These are phyloP conservation scores for Archilochus colubris DNA, from an alignment of 2,113 vertebrate genomes.

Conservation along the genomic window DNA sequence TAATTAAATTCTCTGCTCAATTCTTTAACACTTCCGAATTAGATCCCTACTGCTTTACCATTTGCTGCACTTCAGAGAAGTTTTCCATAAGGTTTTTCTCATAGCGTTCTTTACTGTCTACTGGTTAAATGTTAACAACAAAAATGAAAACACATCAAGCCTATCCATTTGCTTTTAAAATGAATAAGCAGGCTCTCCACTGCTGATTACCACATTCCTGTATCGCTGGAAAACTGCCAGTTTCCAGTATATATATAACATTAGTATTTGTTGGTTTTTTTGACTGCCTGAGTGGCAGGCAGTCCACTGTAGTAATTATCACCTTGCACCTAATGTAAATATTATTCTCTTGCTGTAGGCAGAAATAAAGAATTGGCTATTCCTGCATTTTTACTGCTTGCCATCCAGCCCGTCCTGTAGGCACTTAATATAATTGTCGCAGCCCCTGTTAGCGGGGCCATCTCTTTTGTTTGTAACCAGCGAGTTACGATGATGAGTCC, in stretches of 20 bases:
- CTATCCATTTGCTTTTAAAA: neutral
- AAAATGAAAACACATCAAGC: neutral
- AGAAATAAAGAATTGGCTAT: neutral
- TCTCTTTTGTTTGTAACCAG: neutral
- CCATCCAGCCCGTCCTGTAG: neutral
- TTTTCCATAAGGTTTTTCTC: neutral
- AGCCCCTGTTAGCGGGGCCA: neutral
- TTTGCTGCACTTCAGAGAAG: neutral
- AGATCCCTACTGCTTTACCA: neutral
- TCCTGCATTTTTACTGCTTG: neutral
- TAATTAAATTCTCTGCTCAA: neutral
- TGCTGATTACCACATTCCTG: conserved; percentile 33
- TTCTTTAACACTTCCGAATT: neutral
- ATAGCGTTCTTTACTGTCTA: neutral
- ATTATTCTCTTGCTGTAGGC: neutral
- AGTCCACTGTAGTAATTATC: neutral
- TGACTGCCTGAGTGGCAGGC: neutral
- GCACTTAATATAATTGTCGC: neutral
- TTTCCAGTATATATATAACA: neutral
- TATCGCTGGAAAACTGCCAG: neutral
- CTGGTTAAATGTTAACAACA: neutral
- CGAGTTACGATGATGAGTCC: neutral
- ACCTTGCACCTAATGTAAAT: conserved; percentile 25
- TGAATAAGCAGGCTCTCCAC: conserved; percentile 7
- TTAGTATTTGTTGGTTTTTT: neutral